These are phyloP conservation scores for Sebastes itinus DNA, from an alignment of 2,797 vertebrate species.

Conservation along the genomic window DNA sequence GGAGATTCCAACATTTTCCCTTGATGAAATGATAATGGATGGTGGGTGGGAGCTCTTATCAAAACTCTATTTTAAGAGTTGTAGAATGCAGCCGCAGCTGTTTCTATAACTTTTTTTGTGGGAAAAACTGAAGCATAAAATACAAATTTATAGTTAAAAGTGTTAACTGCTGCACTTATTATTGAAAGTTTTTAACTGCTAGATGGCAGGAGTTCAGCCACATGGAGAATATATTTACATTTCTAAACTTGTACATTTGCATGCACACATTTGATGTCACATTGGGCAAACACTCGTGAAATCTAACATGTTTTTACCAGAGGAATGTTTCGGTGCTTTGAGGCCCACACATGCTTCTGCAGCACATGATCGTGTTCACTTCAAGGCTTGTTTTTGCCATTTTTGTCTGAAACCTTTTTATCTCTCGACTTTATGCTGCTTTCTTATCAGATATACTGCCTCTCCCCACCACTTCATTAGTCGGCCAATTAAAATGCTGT, in stretches of 20 bases:
- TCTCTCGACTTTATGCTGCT: background rate
- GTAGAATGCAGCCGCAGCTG: background rate
- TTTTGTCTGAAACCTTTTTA: background rate
- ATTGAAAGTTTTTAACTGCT: background rate
- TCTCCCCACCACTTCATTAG: conserved; percentile 10
- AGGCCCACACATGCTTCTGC: background rate
- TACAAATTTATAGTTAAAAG: background rate
- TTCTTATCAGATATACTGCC: background rate
- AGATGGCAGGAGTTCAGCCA: background rate
- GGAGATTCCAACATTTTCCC: background rate
- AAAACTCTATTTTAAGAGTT: background rate
- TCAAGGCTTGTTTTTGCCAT: background rate
- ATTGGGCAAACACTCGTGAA: background rate
- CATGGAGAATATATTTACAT: background rate
- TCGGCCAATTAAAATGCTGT: background rate
- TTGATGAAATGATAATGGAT: background rate
- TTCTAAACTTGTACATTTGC: background rate
- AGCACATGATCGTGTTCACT: background rate
- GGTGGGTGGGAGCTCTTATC: background rate
- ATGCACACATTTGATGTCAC: background rate
- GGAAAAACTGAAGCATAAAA: background rate
- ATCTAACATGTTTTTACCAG: background rate
- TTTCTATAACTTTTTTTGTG: background rate
- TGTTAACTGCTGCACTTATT: background rate
- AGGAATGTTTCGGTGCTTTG: background rate